Percentiles rank a stretch among this genome's conserved stretches.
Conservation (phyloP, 1,140 invertebrate genomes). For the Carposina sasakii region DNA sequence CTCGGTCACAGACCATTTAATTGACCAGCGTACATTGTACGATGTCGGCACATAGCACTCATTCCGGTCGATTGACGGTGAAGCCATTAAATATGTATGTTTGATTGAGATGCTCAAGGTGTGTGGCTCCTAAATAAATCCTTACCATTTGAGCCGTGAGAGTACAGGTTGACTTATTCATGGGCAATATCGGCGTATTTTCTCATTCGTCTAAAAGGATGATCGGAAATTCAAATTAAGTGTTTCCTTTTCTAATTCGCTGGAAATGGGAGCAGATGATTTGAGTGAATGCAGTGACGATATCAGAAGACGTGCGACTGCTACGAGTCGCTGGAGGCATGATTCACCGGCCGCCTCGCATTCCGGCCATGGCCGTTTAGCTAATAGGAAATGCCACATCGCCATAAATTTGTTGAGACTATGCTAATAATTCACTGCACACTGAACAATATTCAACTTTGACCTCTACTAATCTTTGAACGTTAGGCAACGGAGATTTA, state of each 20-base stretch:
- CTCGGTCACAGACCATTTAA: slow-evolving; percentile 34
- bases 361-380: slow-evolving; percentile 47
- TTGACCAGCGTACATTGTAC: slow-evolving; percentile 49
- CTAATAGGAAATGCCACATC: slow-evolving; percentile 61
- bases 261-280: no score
- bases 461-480: slow-evolving; percentile 14
- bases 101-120: slow-evolving; percentile 23
- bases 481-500: not conserved
- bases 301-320: slow-evolving; percentile 38
- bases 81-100: slow-evolving; percentile 33
- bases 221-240: no score
- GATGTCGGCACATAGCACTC: slow-evolving; percentile 30
- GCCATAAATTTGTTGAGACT: slow-evolving; percentile 49
- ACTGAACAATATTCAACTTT: slow-evolving; percentile 15
- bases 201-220: no score
- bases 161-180: slow-evolving; percentile 19
- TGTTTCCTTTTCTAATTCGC: no score
- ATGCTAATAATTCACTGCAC: slow-evolving; percentile 36
- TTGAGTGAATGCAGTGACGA: slow-evolving; percentile 41
- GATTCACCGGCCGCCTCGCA: slow-evolving; percentile 47
- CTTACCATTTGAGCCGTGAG: slow-evolving; percentile 12
- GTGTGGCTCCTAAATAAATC: slow-evolving; percentile 19
- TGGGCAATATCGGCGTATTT: slow-evolving; percentile 12
- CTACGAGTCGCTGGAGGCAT: slow-evolving; percentile 25
- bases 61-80: slow-evolving; percentile 32